phyloP scores from a whole-genome alignment of 2,113 vertebrate genomes.

The Nesogale talazaci region DNA sequence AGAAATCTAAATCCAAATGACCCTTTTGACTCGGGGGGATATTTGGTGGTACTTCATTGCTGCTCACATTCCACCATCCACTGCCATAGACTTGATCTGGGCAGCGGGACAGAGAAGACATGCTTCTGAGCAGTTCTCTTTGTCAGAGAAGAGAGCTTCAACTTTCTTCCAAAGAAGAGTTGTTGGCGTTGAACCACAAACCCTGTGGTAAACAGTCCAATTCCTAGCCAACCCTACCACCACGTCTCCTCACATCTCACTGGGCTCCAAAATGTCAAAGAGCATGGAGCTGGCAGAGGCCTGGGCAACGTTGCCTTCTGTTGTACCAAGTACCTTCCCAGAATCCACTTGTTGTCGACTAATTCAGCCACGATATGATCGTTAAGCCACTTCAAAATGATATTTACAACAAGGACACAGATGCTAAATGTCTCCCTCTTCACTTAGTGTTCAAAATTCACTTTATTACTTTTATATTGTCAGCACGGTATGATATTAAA shows the following conservation, averaged over 20 bases:
- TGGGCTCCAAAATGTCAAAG: not conserved
- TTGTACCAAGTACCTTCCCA: not conserved
- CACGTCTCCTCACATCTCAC: no score
- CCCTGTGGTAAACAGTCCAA: no score
- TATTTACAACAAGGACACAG: not conserved
- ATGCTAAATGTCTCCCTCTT: not conserved
- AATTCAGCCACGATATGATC: not conserved
- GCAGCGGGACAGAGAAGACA: no score
- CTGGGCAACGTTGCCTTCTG: not conserved
- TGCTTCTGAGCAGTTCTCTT: no score
- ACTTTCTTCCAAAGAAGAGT: no score
- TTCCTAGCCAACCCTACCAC: no score
- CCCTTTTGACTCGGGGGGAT: not conserved
- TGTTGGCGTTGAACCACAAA: no score
- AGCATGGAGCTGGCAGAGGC: not conserved
- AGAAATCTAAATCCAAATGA: not conserved
- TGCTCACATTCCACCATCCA: no score
- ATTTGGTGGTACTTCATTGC: not conserved
- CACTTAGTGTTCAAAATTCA: not conserved
- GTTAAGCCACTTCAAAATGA: not conserved
- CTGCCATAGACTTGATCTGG: no score
- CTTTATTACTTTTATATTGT: not conserved
- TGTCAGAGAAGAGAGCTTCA: no score
- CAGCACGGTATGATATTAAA: not conserved
- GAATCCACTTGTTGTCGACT: not conserved